Evolutionary conservation across 2,113 vertebrate species (phyloP), one percentile per base, ranked within the genome.

Genomic region (Nothobranchius furzeri): DNA sequence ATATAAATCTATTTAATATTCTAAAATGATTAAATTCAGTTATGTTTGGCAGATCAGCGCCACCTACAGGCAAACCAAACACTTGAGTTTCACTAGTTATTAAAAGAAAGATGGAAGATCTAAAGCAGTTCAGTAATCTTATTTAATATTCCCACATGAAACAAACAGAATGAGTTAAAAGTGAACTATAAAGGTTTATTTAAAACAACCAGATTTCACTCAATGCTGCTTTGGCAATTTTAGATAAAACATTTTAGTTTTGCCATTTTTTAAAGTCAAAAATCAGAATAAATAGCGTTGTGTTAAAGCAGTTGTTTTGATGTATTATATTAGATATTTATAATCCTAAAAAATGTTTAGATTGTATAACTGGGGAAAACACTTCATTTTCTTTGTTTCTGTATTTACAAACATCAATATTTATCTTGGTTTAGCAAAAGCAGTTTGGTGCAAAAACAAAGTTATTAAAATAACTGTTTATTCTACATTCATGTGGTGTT

Each of bases 61-160:
- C 72, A 60, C 35, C 68, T 64, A 24, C 46, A 57, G 66, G 50
- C 43, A 3, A 2, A 45, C 6, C 7, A 40, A 30, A 30, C 30
- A 30, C 30, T 30, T 30, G 30, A 3, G 4, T 30, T 30, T 30
- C 4, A 30, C 30, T 30, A 3, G 30, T 30, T 30, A 30, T 30
- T 30, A 30, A 30, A 30, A 1, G 30, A 30, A 30, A 30, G 30
- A 40, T 48, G 4, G 7, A n/a, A 48, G n/a, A 48, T 15, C 14
- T 47, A 48, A 48, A 48, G 15, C 1, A 48, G 4, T 48, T 48
- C 15, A n/a, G 2, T 48, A n/a, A n/a, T 48, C 15, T 48, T 30
- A 30, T 30, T 30, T 30, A 30, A 4, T 30, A 30, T 30, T 48
- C 7, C 1, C 7, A 48, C 15, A 1, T 7, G 7, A 15, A n/a